Evolutionary conservation across 2,888 invertebrate species (phyloP).

Genomic region (Tachina fera): DNA sequence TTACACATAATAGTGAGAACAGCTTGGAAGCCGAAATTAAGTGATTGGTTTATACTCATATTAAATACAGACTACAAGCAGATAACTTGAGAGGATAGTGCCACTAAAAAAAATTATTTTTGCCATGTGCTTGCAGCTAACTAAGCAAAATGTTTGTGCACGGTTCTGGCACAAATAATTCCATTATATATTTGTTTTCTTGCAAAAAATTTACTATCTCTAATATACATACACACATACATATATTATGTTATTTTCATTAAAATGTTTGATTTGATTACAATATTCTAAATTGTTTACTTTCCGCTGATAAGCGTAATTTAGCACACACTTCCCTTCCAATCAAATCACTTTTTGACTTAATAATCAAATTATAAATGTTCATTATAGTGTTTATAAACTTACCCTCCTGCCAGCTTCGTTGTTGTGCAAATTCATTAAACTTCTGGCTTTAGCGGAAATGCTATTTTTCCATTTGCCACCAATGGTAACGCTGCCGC

Average conservation of each 20-base stretch:
- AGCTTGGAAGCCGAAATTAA: too few species aligned
- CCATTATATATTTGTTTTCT: slow-evolving; percentile 10
- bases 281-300: slow-evolving; percentile 49
- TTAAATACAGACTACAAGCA: too few species aligned
- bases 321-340: background rate
- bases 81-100: too few species aligned
- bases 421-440: slow-evolving; percentile 99
- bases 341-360: background rate
- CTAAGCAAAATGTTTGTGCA: too few species aligned
- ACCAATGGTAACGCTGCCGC: slow-evolving; percentile 32
- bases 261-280: slow-evolving; percentile 53
- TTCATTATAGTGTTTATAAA: slow-evolving; percentile 59
- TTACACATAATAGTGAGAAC: too few species aligned
- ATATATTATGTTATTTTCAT: slow-evolving; percentile 30
- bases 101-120: too few species aligned
- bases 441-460: slow-evolving; percentile 87
- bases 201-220: background rate
- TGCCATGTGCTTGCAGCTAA: too few species aligned
- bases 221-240: background rate
- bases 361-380: background rate
- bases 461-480: slow-evolving; percentile 77
- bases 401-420: slow-evolving; percentile 98
- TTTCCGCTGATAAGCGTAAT: background rate
- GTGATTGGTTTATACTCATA: too few species aligned
- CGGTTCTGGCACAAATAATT: background rate